Evolutionary conservation across 2,888 invertebrate genomes (phyloP).

Genomic region (Polyommatus iphigenia): DNA sequence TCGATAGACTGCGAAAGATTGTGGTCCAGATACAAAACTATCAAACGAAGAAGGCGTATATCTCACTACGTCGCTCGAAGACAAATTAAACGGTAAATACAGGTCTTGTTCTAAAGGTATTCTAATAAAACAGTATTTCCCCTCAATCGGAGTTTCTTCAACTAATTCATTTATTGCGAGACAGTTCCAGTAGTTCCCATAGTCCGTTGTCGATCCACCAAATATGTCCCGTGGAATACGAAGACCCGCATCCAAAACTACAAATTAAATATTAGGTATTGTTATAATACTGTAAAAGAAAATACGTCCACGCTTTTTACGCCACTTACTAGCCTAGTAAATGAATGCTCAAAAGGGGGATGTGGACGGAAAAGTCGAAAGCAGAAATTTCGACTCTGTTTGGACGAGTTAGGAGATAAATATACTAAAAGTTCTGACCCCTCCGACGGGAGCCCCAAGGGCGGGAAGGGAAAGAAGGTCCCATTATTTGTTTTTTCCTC

Average conservation of each 20-base stretch:
- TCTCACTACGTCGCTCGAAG: background rate
- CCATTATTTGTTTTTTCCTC: no score
- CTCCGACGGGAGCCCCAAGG: no score
- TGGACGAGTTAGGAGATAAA: no score
- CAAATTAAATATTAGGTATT: background rate
- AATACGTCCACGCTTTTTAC: no score
- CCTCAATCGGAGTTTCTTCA: slow-evolving; percentile 45
- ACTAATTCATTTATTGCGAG: slow-evolving; percentile 45
- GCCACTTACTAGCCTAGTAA: no score
- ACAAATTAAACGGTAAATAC: slow-evolving; percentile 36
- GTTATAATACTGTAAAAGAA: no score
- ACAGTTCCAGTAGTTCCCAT: slow-evolving; percentile 55
- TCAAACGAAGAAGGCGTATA: slow-evolving; percentile 9
- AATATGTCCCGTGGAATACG: slow-evolving; percentile 50
- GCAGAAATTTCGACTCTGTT: no score
- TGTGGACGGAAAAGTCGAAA: no score
- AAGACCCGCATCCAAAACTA: slow-evolving; percentile 51
- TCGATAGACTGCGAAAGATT: background rate
- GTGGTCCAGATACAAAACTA: slow-evolving; percentile 5
- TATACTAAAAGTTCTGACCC: no score
- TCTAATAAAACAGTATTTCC: slow-evolving; percentile 55
- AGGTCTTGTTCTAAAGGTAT: slow-evolving; percentile 47
- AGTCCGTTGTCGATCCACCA: slow-evolving; percentile 45
- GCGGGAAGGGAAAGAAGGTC: no score
- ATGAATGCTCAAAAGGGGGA: no score